Evolutionary conservation across 2,888 invertebrate genomes (phyloP).

Genomic region (Andricus curvator): DNA sequence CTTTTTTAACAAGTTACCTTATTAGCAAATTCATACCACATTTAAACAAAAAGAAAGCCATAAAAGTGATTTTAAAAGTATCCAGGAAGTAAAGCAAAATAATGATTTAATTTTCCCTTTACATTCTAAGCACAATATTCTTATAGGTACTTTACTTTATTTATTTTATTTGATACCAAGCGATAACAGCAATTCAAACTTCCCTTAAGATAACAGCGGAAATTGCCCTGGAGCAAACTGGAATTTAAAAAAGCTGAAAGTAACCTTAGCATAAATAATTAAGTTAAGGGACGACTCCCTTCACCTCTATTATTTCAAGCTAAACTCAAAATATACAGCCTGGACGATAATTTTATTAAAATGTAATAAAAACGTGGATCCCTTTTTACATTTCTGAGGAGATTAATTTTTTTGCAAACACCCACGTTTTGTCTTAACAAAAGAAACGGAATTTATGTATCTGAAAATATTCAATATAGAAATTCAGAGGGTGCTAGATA

Average conservation of each 20-base stretch:
- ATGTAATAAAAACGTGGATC: not conserved
- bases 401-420: not conserved
- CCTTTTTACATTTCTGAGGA: not conserved
- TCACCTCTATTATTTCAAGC: not conserved
- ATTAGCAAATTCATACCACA: no score
- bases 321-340: not conserved
- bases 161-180: not conserved
- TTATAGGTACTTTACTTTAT: not conserved
- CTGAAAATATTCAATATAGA: not conserved
- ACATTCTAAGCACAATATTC: not conserved
- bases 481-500: conserved; percentile 16
- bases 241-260: not conserved
- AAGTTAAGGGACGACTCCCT: not conserved
- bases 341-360: not conserved
- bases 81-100: no score
- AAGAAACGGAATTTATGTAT: not conserved
- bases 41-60: no score
- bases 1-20: not conserved
- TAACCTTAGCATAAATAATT: not conserved
- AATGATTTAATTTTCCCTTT: not conserved
- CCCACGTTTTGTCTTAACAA: not conserved
- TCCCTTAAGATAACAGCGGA: not conserved
- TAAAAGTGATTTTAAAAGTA: no score
- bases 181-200: not conserved
- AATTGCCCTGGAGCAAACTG: not conserved